phyloP scores from a whole-genome alignment of 92 coral and sea anemone species.

The Palythoa grandis region DNA sequence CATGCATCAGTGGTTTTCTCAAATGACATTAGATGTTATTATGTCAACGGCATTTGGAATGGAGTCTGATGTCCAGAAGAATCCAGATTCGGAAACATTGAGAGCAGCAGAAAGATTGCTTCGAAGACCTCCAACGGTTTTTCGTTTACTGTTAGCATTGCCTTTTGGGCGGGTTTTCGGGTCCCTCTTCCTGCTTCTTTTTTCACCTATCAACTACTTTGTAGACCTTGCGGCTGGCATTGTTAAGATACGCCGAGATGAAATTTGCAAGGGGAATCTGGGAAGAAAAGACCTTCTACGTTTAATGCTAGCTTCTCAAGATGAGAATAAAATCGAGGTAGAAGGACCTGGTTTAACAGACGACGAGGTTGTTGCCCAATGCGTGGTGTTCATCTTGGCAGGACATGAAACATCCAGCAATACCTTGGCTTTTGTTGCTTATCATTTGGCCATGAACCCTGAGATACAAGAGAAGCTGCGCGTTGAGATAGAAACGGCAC shows the following conservation, averaged over 20 bases:
- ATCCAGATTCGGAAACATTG: slow-evolving; percentile 12
- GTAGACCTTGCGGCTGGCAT: slow-evolving; percentile 10
- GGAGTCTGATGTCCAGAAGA: slow-evolving; percentile 20
- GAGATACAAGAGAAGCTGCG: slow-evolving; percentile 16
- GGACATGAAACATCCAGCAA: slow-evolving; percentile 19
- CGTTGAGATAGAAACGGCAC: neutral
- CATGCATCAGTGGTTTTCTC: slow-evolving; percentile 7
- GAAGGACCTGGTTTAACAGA: neutral
- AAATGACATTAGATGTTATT: slow-evolving; percentile 8
- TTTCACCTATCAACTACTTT: neutral
- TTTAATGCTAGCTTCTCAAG: neutral
- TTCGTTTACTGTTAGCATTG: neutral
- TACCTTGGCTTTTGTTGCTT: neutral
- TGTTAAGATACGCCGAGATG: slow-evolving; percentile 3
- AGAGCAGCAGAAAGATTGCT: neutral
- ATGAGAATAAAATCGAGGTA: neutral
- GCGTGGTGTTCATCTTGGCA: neutral
- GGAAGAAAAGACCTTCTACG: slow-evolving; percentile 18
- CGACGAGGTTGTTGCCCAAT: slow-evolving; percentile 19
- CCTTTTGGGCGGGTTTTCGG: slow-evolving; percentile 1
- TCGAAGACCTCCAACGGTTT: neutral
- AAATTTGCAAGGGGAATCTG: neutral
- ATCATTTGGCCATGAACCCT: neutral
- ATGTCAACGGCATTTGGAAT: slow-evolving; percentile 14
- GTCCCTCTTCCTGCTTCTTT: neutral